These are phyloP conservation scores for Palythoa grandis DNA, from an alignment of 92 coral and sea anemone species.

Conservation along the genomic window DNA sequence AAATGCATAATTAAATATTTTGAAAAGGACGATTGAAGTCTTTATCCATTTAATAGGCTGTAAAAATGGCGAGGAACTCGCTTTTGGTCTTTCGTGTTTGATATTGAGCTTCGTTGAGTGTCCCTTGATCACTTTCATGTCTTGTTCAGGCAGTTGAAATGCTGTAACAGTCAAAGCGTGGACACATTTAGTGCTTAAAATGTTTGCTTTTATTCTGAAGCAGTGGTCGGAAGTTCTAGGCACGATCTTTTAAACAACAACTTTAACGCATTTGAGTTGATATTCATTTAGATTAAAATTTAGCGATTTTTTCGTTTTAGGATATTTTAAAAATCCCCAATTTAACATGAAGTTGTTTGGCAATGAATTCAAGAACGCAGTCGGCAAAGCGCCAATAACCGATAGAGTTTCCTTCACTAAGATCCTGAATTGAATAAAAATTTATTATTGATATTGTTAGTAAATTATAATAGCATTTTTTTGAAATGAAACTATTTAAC, in stretches of 20 bases:
- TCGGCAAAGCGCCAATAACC: conserved; percentile 29
- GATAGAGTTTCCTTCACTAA: neutral
- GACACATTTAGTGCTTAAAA: neutral
- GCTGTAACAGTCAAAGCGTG: conserved; percentile 15
- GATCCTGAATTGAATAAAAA: conserved; percentile 3
- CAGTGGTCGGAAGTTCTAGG: conserved; percentile 4
- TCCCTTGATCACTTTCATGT: conserved; percentile 22
- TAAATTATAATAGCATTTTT: conserved; percentile 30
- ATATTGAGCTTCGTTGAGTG: neutral
- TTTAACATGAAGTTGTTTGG: neutral
- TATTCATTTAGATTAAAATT: neutral
- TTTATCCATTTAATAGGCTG: neutral
- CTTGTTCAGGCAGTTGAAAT: conserved; percentile 1
- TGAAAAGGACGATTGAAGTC: neutral
- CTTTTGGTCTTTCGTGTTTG: conserved; percentile 3
- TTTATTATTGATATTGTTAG: conserved; percentile 9
- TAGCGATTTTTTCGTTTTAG: neutral
- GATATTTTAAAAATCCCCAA: neutral
- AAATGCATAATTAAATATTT: conserved; percentile 19
- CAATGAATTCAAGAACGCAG: neutral
- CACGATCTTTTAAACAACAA: conserved; percentile 27
- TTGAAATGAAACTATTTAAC: conserved; percentile 42
- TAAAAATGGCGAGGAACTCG: neutral
- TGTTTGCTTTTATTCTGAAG: conserved; percentile 14
- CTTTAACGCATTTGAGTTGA: conserved; percentile 7